Evolutionary conservation across 2,113 vertebrate species (phyloP).

Genomic region (Columba livia): DNA sequence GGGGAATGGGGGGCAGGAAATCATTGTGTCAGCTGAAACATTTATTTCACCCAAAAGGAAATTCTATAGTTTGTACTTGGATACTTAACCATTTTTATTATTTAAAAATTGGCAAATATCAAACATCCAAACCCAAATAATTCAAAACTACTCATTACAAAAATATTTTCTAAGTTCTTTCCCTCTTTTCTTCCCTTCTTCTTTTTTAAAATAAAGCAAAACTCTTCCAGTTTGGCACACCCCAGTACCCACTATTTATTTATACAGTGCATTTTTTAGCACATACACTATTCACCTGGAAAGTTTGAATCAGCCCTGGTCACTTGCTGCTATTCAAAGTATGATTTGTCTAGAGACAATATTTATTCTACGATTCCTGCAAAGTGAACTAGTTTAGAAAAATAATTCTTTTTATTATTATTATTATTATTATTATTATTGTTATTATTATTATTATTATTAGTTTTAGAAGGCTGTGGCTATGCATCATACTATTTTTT

Average conservation of each 20-base stretch:
- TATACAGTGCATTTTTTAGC: not conserved
- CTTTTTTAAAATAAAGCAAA: not conserved
- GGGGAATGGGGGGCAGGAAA: fast-evolving
- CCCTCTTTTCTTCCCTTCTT: not conserved
- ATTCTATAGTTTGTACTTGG: not conserved
- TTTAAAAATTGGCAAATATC: not conserved
- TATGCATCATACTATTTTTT: not conserved
- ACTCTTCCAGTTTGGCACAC: not conserved
- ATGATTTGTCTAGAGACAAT: not conserved
- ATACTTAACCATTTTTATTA: not conserved
- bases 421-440: no score
- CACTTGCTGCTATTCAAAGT: not conserved
- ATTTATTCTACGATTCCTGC: conserved; percentile 7
- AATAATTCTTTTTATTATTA: not conserved
- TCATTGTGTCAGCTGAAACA: not conserved
- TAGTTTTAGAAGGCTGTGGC: not conserved
- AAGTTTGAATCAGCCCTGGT: not conserved
- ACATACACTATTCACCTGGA: conserved; percentile 20
- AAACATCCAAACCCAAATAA: not conserved
- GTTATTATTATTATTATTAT: not conserved
- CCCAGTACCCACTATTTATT: not conserved
- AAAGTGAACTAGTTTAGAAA: not conserved
- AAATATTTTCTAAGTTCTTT: not conserved
- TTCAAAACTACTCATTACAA: not conserved
- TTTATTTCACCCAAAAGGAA: not conserved